A percentile compares a stretch with the other conserved stretches of the same genome.
Conservation (phyloP, 2,113 vertebrate species). For the Pseudorasbora parva region DNA sequence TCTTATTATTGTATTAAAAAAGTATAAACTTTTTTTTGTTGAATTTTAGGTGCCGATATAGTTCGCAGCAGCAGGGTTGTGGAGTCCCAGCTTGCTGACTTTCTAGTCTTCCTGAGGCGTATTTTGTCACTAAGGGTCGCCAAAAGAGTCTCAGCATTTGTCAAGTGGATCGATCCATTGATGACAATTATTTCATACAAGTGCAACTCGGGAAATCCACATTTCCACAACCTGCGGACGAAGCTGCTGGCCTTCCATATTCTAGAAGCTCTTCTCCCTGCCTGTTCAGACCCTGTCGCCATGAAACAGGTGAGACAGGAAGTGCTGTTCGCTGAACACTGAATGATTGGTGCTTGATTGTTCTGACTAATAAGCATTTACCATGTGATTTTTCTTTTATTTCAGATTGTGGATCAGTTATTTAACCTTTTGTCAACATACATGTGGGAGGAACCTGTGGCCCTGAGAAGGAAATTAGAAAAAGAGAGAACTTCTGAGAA, state of each 20-base stretch:
- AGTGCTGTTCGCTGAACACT: neutral
- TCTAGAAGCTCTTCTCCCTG: conserved; percentile 77
- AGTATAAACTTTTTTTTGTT: conserved; percentile 1
- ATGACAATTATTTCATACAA: conserved; percentile 78
- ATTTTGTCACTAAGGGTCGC: conserved; percentile 75
- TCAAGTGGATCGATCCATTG: conserved; percentile 81
- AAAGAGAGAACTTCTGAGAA: conserved; percentile 58
- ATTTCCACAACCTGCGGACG: conserved; percentile 77
- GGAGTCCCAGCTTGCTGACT: conserved; percentile 81
- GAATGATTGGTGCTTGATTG: neutral
- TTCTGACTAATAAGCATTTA: neutral
- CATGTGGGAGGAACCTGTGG: conserved; percentile 81
- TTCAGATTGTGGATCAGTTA: conserved; percentile 77
- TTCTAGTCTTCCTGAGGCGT: conserved; percentile 79
- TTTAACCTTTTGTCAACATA: conserved; percentile 77
- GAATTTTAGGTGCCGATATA: conserved; percentile 60
- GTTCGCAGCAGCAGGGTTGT: conserved; percentile 68
- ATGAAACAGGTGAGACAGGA: conserved; percentile 72
- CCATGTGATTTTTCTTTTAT: neutral
- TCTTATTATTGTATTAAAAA: no score
- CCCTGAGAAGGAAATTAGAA: conserved; percentile 59
- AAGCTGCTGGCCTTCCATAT: conserved; percentile 81
- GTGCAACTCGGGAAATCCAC: conserved; percentile 72
- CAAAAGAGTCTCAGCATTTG: conserved; percentile 72
- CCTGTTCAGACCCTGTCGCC: conserved; percentile 73